phyloP scores from a whole-genome alignment of 2,797 vertebrate species.

The Chaetodon trifasciatus region DNA sequence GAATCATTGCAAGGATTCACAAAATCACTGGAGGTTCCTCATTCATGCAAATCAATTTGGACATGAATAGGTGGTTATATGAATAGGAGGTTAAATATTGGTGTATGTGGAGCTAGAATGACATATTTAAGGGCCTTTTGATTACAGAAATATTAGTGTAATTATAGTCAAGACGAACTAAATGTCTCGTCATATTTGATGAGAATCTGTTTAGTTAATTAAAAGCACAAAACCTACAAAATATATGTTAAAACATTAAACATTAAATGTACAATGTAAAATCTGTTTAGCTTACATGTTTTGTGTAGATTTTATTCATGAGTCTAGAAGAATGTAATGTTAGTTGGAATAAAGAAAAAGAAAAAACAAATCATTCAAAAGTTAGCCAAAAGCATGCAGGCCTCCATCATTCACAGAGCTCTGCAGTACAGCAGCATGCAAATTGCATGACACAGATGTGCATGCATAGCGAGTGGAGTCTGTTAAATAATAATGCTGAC shows the following conservation, averaged over 20 bases:
- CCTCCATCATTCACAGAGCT: not conserved
- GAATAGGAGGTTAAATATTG: not conserved
- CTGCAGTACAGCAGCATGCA: not conserved
- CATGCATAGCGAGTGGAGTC: not conserved
- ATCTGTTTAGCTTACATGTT: not conserved
- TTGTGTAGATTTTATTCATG: not conserved
- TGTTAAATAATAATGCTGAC: not conserved
- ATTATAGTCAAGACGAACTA: not conserved
- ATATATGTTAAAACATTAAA: not conserved
- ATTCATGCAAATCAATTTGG: not conserved
- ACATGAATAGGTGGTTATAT: not conserved
- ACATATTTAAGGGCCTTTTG: not conserved
- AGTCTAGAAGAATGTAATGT: not conserved
- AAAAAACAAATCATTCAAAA: too few relatives aligned
- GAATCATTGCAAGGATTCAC: not conserved
- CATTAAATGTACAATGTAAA: not conserved
- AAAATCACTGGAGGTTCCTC: not conserved
- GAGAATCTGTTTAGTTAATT: not conserved
- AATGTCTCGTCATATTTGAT: not conserved
- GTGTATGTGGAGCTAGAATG: not conserved
- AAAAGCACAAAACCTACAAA: not conserved
- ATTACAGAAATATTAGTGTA: not conserved
- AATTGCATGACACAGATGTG: not conserved
- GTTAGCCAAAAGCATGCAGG: too few relatives aligned
- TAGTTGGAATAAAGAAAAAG: not conserved